Conservation (phyloP, 2,113 vertebrate genomes). For the Ptilonorhynchus violaceus region DNA sequence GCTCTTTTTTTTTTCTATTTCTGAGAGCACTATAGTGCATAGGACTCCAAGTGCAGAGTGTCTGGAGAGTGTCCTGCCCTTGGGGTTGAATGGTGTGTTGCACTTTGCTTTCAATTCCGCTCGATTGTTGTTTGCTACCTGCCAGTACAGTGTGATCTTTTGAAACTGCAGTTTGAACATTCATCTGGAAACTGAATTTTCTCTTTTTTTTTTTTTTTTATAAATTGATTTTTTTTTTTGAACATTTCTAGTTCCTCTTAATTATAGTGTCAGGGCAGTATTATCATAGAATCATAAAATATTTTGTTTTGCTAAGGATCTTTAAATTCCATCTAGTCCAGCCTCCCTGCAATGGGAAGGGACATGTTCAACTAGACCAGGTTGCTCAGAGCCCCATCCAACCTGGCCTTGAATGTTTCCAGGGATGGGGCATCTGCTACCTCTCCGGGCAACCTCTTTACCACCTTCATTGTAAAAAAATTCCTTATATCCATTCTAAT, state of each 20-base stretch:
- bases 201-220: neutral
- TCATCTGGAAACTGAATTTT: neutral
- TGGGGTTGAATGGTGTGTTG: neutral
- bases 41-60: neutral
- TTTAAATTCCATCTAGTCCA: neutral
- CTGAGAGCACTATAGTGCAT: neutral
- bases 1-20: neutral
- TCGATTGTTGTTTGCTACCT: neutral
- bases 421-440: neutral
- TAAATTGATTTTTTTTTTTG: too few species aligned
- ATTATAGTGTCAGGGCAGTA: neutral
- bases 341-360: neutral
- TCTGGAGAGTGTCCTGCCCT: neutral
- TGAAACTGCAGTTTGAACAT: neutral
- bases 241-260: neutral
- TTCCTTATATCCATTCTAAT: neutral
- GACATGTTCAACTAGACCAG: neutral
- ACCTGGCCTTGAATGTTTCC: neutral
- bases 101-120: neutral
- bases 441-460: neutral
- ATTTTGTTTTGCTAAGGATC: neutral
- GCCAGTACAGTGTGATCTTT: neutral
- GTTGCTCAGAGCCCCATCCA: neutral
- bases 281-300: neutral
- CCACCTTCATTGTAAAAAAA: neutral